Evolutionary conservation across 2,113 vertebrate genomes (phyloP).

Genomic region (Artemisiospiza belli): DNA sequence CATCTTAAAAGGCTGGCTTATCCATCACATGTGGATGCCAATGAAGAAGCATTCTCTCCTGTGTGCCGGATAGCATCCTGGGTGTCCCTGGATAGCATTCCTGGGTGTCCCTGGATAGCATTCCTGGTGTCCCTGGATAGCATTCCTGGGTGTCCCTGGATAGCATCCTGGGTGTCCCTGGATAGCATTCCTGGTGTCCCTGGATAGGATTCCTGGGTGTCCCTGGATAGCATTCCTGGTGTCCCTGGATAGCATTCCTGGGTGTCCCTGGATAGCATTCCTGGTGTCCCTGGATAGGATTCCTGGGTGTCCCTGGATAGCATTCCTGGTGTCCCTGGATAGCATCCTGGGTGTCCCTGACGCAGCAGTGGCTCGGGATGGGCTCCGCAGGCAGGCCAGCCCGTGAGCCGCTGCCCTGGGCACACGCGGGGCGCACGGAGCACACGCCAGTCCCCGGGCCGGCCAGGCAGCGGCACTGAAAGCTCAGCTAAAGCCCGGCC

Average conservation of each 20-base stretch:
- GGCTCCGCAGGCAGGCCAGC: not conserved
- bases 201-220: not conserved
- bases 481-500: not conserved
- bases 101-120: not conserved
- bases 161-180: not conserved
- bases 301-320: not conserved
- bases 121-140: not conserved
- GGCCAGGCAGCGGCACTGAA: slow-evolving; percentile 58
- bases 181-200: not conserved
- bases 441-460: not conserved
- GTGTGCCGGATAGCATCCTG: not conserved
- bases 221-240: not conserved
- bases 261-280: not conserved
- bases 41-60: not conserved
- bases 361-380: not conserved
- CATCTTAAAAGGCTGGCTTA: not conserved
- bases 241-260: not conserved
- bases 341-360: not conserved
- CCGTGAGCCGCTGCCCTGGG: accelerated
- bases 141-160: not conserved
- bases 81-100: not conserved
- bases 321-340: not conserved
- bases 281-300: not conserved
- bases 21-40: not conserved
- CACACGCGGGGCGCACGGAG: not conserved